Conservation (phyloP, 2,113 vertebrate species). For the Gobio gobio region DNA sequence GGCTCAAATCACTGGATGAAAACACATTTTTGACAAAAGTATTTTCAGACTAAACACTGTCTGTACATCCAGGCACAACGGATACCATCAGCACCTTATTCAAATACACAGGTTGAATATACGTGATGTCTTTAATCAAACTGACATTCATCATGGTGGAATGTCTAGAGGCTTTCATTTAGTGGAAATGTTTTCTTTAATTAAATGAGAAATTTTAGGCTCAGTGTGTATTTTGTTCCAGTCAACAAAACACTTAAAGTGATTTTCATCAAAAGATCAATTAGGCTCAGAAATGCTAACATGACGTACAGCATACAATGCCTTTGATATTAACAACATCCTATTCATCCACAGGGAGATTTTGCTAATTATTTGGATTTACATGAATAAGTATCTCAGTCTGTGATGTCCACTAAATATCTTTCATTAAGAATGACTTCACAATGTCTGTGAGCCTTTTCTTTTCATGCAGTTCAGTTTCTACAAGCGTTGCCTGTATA, state of each 20-base stretch:
- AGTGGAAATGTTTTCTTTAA: constrained; percentile 17
- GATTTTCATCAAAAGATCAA: background rate
- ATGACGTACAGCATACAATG: background rate
- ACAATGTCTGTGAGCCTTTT: background rate
- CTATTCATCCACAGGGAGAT: background rate
- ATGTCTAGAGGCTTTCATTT: background rate
- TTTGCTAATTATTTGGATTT: background rate
- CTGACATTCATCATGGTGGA: constrained; percentile 3
- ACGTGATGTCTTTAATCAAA: constrained; percentile 7
- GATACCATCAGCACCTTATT: constrained; percentile 15
- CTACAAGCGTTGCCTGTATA: background rate
- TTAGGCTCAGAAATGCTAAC: background rate
- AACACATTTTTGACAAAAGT: constrained; percentile 18
- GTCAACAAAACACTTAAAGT: background rate
- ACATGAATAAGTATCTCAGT: background rate
- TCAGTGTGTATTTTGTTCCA: background rate
- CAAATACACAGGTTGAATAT: constrained; percentile 19
- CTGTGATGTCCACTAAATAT: background rate
- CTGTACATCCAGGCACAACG: background rate
- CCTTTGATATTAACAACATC: constrained; percentile 13
- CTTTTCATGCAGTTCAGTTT: background rate
- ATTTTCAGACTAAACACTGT: constrained; percentile 13
- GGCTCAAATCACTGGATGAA: constrained; percentile 12
- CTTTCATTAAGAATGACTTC: background rate
- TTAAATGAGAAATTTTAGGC: constrained; percentile 2